These are phyloP conservation scores for Troilus luridus DNA, from an alignment of 2,888 invertebrate genomes.

Conservation along the genomic window DNA sequence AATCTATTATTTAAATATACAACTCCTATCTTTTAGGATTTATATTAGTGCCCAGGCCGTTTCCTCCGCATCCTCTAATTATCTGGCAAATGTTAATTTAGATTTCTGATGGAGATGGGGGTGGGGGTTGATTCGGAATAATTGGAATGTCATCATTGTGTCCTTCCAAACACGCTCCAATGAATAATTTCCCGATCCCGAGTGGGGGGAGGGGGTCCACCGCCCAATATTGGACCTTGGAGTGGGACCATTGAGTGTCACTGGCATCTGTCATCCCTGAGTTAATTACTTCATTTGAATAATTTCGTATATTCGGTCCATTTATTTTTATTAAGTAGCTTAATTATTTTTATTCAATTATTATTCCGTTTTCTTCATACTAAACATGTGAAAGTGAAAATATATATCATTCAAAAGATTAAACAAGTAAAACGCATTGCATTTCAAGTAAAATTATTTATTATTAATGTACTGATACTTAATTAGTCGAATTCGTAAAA, in stretches of 20 bases:
- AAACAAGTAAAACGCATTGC: too few relatives aligned
- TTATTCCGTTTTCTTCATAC: too few relatives aligned
- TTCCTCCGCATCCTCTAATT: background rate
- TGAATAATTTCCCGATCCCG: background rate
- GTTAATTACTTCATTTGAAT: background rate
- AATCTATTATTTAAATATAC: background rate
- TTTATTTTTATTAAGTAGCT: too few relatives aligned
- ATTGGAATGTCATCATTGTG: background rate
- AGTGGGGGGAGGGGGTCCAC: background rate
- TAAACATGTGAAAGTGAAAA: too few relatives aligned
- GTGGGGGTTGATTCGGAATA: background rate
- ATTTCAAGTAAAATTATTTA: too few relatives aligned
- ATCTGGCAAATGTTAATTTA: slow-evolving; percentile 20
- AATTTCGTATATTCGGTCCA: background rate
- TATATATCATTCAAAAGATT: too few relatives aligned
- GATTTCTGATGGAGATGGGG: background rate
- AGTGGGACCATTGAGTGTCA: background rate
- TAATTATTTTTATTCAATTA: too few relatives aligned
- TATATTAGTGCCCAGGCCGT: too few relatives aligned
- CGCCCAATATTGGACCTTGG: background rate
- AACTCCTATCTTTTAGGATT: background rate
- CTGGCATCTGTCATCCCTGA: background rate
- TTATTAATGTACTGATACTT: too few relatives aligned
- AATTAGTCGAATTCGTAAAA: too few relatives aligned
- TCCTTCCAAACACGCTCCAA: background rate